Evolutionary conservation across 2,888 invertebrate species (phyloP).

Genomic region (Aelia acuminata): DNA sequence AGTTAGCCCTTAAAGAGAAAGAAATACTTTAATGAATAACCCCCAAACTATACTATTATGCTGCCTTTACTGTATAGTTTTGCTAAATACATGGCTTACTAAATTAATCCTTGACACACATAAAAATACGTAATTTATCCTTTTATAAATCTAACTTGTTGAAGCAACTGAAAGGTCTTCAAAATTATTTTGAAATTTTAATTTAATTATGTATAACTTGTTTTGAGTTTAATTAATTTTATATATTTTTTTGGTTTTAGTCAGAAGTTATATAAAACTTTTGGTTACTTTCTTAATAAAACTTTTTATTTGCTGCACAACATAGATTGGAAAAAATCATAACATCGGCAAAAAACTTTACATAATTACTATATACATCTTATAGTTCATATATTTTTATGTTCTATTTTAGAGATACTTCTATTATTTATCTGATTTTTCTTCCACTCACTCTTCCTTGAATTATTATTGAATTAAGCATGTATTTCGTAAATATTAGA

Average conservation of each 20-base stretch:
- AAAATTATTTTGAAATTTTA: too few relatives aligned
- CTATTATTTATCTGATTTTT: not conserved
- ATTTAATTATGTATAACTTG: not conserved
- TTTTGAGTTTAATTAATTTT: not conserved
- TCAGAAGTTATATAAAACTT: not conserved
- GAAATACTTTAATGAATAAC: too few relatives aligned
- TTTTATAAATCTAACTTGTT: too few relatives aligned
- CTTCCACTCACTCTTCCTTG: not conserved
- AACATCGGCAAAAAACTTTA: not conserved
- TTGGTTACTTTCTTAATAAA: not conserved
- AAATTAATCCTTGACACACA: too few relatives aligned
- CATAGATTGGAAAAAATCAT: not conserved
- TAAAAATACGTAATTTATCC: too few relatives aligned
- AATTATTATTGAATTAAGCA: not conserved
- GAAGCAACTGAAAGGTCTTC: too few relatives aligned
- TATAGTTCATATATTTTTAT: not conserved
- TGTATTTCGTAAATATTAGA: not conserved
- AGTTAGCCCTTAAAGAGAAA: too few relatives aligned
- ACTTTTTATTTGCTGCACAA: not conserved
- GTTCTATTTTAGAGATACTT: not conserved
- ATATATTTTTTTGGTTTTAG: not conserved
- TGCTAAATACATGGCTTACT: too few relatives aligned
- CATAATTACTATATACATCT: not conserved
- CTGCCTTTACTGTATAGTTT: too few relatives aligned
- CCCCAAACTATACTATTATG: too few relatives aligned